Evolutionary conservation across 2,797 vertebrate species (phyloP).

Genomic region (Lagorchestes hirsutus): DNA sequence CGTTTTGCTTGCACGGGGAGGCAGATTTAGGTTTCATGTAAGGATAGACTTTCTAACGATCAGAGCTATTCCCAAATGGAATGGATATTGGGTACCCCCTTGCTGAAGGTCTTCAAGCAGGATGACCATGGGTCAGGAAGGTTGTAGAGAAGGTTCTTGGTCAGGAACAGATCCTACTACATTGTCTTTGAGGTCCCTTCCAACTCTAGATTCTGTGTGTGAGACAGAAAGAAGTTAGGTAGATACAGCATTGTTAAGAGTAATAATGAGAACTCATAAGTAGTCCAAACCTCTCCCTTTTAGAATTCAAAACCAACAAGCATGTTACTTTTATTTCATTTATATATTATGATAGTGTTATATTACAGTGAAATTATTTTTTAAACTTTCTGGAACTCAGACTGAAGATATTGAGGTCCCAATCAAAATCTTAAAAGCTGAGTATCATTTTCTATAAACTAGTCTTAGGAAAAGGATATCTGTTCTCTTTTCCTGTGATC

Average conservation of each 20-base stretch:
- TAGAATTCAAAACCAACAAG: not conserved
- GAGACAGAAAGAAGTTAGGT: not conserved
- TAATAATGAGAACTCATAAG: not conserved
- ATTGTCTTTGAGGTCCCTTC: not conserved
- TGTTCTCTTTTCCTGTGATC: not conserved
- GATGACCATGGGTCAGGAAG: not conserved
- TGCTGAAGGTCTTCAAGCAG: not conserved
- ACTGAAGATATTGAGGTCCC: not conserved
- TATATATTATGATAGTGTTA: not conserved
- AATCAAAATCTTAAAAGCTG: not conserved
- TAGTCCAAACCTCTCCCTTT: not conserved
- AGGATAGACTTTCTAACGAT: not conserved
- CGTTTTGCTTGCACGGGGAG: not conserved
- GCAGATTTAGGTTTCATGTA: not conserved
- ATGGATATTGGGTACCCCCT: not conserved
- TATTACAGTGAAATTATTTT: not conserved
- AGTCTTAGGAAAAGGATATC: not conserved
- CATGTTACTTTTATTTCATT: not conserved
- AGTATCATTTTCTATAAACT: not conserved
- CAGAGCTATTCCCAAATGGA: not conserved
- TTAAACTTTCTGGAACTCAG: not conserved
- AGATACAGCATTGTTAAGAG: not conserved
- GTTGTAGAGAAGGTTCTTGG: not conserved
- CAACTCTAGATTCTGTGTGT: not conserved
- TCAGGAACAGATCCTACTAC: not conserved